These are phyloP conservation scores for Phyllotreta striolata DNA, from an alignment of 2,888 invertebrate genomes.

Conservation along the genomic window DNA sequence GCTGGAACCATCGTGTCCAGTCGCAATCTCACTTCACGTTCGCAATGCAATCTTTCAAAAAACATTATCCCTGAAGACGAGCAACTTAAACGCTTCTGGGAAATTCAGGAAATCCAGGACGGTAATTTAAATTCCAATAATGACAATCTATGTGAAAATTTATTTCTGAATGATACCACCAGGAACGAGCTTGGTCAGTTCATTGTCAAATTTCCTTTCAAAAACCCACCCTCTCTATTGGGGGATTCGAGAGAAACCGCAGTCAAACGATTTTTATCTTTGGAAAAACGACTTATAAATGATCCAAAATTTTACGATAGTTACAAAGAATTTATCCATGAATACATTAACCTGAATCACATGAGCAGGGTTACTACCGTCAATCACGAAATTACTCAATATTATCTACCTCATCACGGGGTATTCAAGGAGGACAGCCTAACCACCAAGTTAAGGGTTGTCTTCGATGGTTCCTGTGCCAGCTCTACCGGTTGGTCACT, in stretches of 20 bases:
- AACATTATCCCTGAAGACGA: conserved; percentile 20
- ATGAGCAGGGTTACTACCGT: conserved; percentile 28
- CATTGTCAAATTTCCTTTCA: conserved; percentile 29
- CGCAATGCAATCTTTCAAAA: conserved; percentile 9
- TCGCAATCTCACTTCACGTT: conserved; percentile 13
- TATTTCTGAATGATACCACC: conserved; percentile 21
- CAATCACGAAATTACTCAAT: too few species aligned
- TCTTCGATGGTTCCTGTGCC: conserved; percentile 12
- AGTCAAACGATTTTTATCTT: conserved; percentile 15
- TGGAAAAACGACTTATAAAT: conserved; percentile 25
- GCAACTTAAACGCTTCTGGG: conserved; percentile 38
- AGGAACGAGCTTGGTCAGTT: conserved; percentile 24
- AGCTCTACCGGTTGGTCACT: conserved; percentile 11
- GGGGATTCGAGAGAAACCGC: conserved; percentile 25
- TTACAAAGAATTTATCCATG: too few species aligned
- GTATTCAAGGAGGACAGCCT: conserved; percentile 6
- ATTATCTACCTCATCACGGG: conserved; percentile 17
- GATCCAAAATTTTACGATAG: too few species aligned
- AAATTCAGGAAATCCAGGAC: conserved; percentile 35
- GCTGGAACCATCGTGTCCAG: conserved; percentile 23
- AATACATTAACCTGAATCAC: too few species aligned
- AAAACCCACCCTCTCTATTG: conserved; percentile 16
- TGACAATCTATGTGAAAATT: conserved; percentile 16
- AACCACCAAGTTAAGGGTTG: conserved; percentile 18
- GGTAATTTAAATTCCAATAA: conserved; percentile 17